Base-by-base conservation (phyloP, 2,113 vertebrate species). In the Oryzias melastigma region DNA sequence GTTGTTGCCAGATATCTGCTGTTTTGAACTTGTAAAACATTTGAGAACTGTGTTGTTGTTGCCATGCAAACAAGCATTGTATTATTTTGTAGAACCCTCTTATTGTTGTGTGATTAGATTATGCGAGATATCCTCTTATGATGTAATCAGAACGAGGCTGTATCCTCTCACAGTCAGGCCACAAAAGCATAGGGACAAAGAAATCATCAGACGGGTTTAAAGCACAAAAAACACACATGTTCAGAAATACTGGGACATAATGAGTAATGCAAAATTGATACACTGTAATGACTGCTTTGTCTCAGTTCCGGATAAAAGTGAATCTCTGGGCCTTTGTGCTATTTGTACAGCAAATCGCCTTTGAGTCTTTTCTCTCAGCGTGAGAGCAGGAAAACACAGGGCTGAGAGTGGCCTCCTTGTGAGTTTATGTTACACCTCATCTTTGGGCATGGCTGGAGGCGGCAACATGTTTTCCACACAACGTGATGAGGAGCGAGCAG, bases 341-440 rank as follows among this genome's bases (percentile, higher is more conserved):
- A 47, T 64, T 59, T 57, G 17, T 27, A 16, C 17, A 53, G 50
- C 55, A 74, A 52, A 57, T 62, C 3, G 1, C 52, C 67, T 41
- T 44, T 0, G 57, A 67, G 62, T 43, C 55, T 44, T 52, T 46
- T 52, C 48, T 58, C 63, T 19, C 68, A 58, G 69, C 62, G 13
- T 35, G 63, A 54, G 45, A 3, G 19, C 5, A 18, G 41, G 13
- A 55, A 53, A 66, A 63, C 43, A 49, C 27, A 53, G 62, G 44
- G 54, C 49, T 25, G 47, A 47, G 55, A 73, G 60, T 54, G 71
- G 63, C 62, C 70, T 78, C 66, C 48, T 70, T 18, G 0, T 43
- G 47, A 1, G 47, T 69, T 71, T 67, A 77, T 62, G 71, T 69
- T 74, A 70, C 68, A 76, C 65, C 78, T 81, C 83, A 29, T 79